Percentiles rank a stretch among this genome's conserved stretches.
Evolutionary conservation across 2,888 invertebrate genomes (phyloP).

Genomic region (Blomia tropicalis): DNA sequence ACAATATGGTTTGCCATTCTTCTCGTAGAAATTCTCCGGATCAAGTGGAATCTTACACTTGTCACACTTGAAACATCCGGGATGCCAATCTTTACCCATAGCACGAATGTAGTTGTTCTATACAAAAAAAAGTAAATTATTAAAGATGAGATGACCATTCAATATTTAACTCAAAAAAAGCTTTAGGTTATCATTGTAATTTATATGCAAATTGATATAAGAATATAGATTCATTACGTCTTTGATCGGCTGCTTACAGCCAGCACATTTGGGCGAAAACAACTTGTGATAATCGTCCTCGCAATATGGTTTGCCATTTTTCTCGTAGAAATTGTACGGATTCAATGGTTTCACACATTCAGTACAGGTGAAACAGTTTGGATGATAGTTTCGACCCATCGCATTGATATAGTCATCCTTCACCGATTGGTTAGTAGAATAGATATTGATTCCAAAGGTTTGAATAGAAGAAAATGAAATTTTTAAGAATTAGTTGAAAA

Average conservation of each 20-base stretch:
- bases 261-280: conserved; percentile 94
- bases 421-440: background rate
- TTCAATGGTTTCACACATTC: conserved; percentile 93
- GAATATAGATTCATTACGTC: conserved; percentile 35
- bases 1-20: conserved; percentile 91
- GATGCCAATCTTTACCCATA: conserved; percentile 93
- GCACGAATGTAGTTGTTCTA: conserved; percentile 40
- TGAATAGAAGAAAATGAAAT: too few relatives aligned
- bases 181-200: background rate
- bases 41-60: conserved; percentile 93
- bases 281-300: conserved; percentile 91
- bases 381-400: conserved; percentile 93
- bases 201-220: background rate
- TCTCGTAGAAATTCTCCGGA: conserved; percentile 94
- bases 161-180: background rate
- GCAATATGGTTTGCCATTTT: conserved; percentile 91
- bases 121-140: background rate
- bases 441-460: background rate
- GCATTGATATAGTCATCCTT: conserved; percentile 40
- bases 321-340: conserved; percentile 94
- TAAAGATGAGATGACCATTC: background rate
- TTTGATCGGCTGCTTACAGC: conserved; percentile 94
- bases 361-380: conserved; percentile 96
- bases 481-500: too few relatives aligned
- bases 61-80: conserved; percentile 96